Conservation (phyloP, 2,888 invertebrate species). For the Tenthredo mesomela region DNA sequence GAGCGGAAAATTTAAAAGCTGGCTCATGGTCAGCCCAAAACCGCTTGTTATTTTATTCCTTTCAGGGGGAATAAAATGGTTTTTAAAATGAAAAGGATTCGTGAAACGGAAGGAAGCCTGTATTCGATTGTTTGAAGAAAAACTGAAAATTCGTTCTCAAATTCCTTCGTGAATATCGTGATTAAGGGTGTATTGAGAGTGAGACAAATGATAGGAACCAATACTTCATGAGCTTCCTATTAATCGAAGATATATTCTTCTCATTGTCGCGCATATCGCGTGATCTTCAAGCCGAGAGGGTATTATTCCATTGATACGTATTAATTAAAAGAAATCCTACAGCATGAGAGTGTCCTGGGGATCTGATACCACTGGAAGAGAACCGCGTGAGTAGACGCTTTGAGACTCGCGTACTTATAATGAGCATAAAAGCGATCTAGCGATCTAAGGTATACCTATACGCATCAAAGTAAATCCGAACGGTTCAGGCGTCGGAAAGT, state of each 20-base stretch:
- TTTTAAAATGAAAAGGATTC: neutral
- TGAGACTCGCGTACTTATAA: neutral
- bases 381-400: neutral
- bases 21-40: too few species aligned
- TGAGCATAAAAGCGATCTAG: conserved; percentile 3
- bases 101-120: neutral
- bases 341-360: neutral
- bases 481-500: neutral
- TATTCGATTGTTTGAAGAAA: neutral
- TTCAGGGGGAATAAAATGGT: neutral
- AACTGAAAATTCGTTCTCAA: neutral
- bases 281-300: neutral
- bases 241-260: conserved; percentile 17
- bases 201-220: conserved; percentile 31
- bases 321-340: conserved; percentile 30
- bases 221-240: neutral
- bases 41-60: too few species aligned
- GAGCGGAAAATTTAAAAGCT: too few species aligned
- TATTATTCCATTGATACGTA: conserved; percentile 16
- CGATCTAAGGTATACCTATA: neutral
- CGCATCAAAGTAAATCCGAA: conserved; percentile 4
- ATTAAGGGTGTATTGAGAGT: conserved; percentile 8
- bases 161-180: neutral
- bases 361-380: neutral
- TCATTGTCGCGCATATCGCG: conserved; percentile 36